Evolutionary conservation across 2,113 vertebrate species (phyloP).

Genomic region (Penelope pileata): DNA sequence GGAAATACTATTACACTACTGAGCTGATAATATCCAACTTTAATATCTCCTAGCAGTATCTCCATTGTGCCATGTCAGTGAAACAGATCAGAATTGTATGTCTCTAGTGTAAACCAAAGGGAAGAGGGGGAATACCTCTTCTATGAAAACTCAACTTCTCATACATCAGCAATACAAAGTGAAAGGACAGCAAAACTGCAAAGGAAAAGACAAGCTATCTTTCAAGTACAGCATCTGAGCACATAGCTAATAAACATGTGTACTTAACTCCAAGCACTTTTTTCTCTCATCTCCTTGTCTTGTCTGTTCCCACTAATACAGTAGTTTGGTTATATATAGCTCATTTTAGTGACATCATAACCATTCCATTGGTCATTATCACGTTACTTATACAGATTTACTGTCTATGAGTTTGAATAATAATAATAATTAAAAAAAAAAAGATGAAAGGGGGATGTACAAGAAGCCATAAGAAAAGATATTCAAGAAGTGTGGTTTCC

Average conservation of each 20-base stretch:
- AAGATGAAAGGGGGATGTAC: background rate
- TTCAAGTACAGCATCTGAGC: background rate
- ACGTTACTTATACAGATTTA: conserved; percentile 68
- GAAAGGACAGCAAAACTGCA: background rate
- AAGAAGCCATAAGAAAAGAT: conserved; percentile 27
- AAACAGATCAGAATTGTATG: conserved; percentile 13
- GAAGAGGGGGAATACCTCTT: background rate
- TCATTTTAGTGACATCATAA: conserved; percentile 69
- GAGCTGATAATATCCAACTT: conserved; percentile 51
- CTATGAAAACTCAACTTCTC: conserved; percentile 42
- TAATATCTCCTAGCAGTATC: conserved; percentile 47
- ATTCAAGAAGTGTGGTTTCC: background rate
- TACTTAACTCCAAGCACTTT: conserved; percentile 33
- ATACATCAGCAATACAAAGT: background rate
- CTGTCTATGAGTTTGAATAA: background rate
- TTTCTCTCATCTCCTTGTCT: conserved; percentile 35
- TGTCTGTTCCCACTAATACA: conserved; percentile 27
- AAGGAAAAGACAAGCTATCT: background rate
- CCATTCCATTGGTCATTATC: conserved; percentile 49
- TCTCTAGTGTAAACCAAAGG: background rate
- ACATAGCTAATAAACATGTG: conserved; percentile 28
- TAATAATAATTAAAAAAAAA: background rate
- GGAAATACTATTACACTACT: conserved; percentile 34
- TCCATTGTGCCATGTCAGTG: conserved; percentile 42
- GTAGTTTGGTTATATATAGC: conserved; percentile 53